Conservation (phyloP, 2,797 vertebrate genomes). For the Gallinago stenura region DNA sequence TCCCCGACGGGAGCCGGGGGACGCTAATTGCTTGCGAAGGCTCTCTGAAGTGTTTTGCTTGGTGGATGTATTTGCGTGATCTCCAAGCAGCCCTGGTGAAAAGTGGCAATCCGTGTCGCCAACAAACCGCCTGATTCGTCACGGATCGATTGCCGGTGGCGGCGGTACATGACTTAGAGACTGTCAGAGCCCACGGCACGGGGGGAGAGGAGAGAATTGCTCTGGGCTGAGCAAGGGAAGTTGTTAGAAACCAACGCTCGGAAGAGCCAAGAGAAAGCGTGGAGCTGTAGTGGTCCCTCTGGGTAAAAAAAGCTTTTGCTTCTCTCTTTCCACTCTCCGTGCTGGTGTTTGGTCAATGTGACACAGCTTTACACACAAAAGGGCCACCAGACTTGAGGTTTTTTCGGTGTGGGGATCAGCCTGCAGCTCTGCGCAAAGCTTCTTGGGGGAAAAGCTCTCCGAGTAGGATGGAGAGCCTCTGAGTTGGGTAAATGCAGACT, state of each 20-base stretch:
- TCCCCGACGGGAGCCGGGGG: not conserved
- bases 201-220: not conserved
- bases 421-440: not conserved
- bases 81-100: not conserved
- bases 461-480: not conserved
- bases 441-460: not conserved
- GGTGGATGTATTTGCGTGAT: not conserved
- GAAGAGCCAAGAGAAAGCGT: not conserved
- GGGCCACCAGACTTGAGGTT: not conserved
- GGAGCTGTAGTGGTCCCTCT: not conserved
- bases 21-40: constrained; percentile 24
- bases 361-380: not conserved
- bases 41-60: constrained; percentile 13
- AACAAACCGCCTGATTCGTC: not conserved
- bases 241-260: not conserved
- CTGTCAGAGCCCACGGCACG: fast-evolving
- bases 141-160: not conserved
- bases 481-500: not conserved
- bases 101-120: not conserved
- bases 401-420: not conserved
- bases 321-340: not conserved
- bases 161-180: fast-evolving
- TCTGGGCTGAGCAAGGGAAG: not conserved
- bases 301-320: not conserved
- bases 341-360: not conserved